Conservation (phyloP, 2,888 invertebrate genomes). For the Drosophila affinis region DNA sequence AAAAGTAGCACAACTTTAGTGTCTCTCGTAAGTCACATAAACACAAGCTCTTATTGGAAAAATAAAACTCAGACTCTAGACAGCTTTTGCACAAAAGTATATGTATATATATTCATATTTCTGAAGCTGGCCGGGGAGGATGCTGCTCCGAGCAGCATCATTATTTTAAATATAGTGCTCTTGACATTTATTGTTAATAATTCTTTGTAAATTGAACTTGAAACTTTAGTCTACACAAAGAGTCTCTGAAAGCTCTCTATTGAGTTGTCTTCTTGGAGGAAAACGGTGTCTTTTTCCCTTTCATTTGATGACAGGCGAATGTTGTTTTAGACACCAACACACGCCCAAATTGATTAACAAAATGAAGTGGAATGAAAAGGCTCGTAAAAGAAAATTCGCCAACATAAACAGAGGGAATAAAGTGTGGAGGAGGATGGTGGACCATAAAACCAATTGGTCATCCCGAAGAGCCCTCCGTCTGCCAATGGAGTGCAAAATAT, state of each 20-base stretch:
- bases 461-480: constrained; percentile 35
- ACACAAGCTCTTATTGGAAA: too few species aligned
- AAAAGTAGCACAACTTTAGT: too few species aligned
- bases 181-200: too few species aligned
- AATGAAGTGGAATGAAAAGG: constrained; percentile 66
- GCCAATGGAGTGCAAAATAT: constrained; percentile 71
- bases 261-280: constrained; percentile 5
- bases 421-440: constrained; percentile 22
- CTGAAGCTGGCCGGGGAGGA: too few species aligned
- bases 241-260: neutral
- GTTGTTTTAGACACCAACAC: constrained; percentile 15
- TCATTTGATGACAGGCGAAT: constrained; percentile 1
- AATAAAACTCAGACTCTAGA: too few species aligned
- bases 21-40: too few species aligned
- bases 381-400: constrained; percentile 57
- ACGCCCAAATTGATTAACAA: constrained; percentile 68
- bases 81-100: too few species aligned
- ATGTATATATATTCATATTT: too few species aligned
- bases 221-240: neutral
- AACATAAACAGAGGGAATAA: constrained; percentile 40
- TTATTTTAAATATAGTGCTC: neutral
- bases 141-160: neutral
- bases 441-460: constrained; percentile 65
- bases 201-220: too few species aligned
- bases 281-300: neutral